Base-by-base conservation (phyloP, 2,113 vertebrate species). In the Pyxicephalus adspersus region DNA sequence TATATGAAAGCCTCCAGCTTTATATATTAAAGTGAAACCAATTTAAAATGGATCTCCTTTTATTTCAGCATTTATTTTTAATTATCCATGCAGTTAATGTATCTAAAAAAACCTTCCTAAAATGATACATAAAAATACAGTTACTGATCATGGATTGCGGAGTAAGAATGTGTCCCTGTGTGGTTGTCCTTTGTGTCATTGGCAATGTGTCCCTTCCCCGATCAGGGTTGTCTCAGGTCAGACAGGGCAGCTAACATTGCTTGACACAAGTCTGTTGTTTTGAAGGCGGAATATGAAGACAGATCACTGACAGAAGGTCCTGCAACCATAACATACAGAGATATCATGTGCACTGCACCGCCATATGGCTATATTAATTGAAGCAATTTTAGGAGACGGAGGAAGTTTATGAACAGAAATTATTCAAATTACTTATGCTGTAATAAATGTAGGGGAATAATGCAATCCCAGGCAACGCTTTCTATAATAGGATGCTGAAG, bases 171-270 rank as follows among this genome's bases (percentile, higher is more conserved):
- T 19, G 1, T 11, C 19, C 28, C 68, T 55, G 50, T n/a, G 23
- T 26, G 54, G 54, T 71, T 71, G 68, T 28, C 19, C 22, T 18
- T 4, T 19, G 19, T 22, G 26, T 73, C 50, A 16, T 52, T 15
- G 20, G 26, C 26, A 34, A 19, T 5, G 50, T 52, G 67, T 22
- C 67, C 67, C 52, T 26, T 52, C 26, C 22, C 45, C 17, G 19
- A 70, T 45, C 67, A 28, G 26, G 31, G 52, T 58, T 73, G 70
- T 73, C 70, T 58, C 52, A n/a, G 70, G 70, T 73, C 70, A 73
- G 22, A 58, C 22, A 73, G 52, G 57, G 8, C 29, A 73, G 52
- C 70, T 73, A 73, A 73, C 57, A 73, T 54, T n/a, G 18, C 55
- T n/a, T 34, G 29, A 73, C 25, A 73, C 19, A 57, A 73, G 25